phyloP scores from a whole-genome alignment of 2,888 invertebrate genomes.

The Tenthredo livida region DNA sequence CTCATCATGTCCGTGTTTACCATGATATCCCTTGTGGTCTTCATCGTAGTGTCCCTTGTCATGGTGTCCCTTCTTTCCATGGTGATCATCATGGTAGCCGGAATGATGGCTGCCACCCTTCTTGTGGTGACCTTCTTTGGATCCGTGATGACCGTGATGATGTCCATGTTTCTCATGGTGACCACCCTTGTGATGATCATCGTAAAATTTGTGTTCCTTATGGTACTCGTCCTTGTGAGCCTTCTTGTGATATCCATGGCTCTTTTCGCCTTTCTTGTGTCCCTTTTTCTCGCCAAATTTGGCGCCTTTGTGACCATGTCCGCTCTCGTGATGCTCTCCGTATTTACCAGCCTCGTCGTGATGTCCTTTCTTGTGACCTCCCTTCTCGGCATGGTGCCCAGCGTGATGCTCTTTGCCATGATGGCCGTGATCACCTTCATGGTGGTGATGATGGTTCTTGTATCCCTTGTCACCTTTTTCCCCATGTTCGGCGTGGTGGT shows the following conservation, averaged over 20 bases:
- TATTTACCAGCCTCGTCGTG: conserved; percentile 84
- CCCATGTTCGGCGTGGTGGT: conserved; percentile 86
- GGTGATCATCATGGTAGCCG: conserved; percentile 82
- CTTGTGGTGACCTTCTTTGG: conserved; percentile 83
- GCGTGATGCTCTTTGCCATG: conserved; percentile 82
- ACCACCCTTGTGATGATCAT: conserved; percentile 86
- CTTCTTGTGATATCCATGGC: conserved; percentile 89
- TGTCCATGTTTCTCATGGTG: conserved; percentile 85
- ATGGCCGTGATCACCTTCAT: conserved; percentile 82
- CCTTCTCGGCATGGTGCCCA: conserved; percentile 83
- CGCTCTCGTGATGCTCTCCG: conserved; percentile 84
- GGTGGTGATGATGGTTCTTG: conserved; percentile 87
- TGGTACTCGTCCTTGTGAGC: conserved; percentile 90
- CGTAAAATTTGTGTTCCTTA: conserved; percentile 89
- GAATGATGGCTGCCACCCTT: conserved; percentile 84
- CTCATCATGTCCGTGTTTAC: conserved; percentile 83
- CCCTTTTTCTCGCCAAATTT: conserved; percentile 88
- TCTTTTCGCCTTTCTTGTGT: conserved; percentile 88
- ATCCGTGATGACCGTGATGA: conserved; percentile 84
- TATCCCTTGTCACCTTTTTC: conserved; percentile 90
- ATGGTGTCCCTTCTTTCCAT: conserved; percentile 84
- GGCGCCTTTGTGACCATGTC: conserved; percentile 84
- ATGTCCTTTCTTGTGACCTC: conserved; percentile 83
- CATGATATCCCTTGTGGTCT: conserved; percentile 84
- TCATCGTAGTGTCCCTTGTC: conserved; percentile 84